phyloP scores from a whole-genome alignment of 2,113 vertebrate species.

The Aramus guarauna region DNA sequence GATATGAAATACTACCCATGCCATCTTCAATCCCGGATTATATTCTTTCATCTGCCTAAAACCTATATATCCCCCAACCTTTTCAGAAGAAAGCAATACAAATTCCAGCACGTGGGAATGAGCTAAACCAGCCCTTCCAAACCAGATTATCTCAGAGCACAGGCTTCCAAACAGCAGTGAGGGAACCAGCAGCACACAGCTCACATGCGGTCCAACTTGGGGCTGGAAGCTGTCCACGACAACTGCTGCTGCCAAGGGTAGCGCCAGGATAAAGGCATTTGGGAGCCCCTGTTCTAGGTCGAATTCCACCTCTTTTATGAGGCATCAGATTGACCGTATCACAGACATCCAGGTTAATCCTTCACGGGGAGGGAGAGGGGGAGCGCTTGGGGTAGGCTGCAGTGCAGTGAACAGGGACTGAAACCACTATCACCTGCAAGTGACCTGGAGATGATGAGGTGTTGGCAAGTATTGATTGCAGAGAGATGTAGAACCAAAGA shows the following conservation, averaged over 20 bases:
- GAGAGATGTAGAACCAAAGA: not conserved
- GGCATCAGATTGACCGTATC: not conserved
- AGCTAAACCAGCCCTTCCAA: not conserved
- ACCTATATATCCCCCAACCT: not conserved
- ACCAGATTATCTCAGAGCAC: not conserved
- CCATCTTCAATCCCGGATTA: not conserved
- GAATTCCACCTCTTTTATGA: not conserved
- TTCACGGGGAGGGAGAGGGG: not conserved
- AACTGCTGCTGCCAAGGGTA: not conserved
- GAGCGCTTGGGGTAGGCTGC: not conserved
- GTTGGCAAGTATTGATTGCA: not conserved
- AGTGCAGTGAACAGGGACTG: not conserved
- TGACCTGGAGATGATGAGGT: not conserved
- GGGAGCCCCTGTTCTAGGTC: not conserved
- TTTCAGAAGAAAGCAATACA: not conserved
- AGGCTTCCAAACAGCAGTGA: not conserved
- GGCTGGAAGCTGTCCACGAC: not conserved
- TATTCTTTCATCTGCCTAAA: not conserved
- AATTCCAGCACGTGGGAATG: not conserved
- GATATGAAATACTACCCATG: not conserved
- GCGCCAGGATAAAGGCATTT: not conserved
- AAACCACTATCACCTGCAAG: not conserved
- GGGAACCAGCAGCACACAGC: not conserved
- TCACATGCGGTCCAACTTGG: not conserved
- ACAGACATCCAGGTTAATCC: not conserved